Evolutionary conservation across 2,113 vertebrate species (phyloP), one percentile per base, ranked within the genome.

Genomic region (Myotis davidii): DNA sequence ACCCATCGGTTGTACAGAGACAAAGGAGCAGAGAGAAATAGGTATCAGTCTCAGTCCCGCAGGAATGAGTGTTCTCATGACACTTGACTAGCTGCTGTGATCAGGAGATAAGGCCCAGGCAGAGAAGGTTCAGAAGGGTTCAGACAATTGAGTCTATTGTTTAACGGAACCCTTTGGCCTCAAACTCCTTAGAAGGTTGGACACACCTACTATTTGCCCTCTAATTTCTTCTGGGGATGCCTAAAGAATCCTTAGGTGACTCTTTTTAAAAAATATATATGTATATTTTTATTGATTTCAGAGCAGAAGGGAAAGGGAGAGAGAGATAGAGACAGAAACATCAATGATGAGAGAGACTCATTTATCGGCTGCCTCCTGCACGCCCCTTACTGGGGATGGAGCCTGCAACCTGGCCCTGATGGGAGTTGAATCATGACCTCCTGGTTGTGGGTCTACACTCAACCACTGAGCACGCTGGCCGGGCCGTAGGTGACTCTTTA

Each of bases 91-190:
- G 91, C 85, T 74, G 64, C 32, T 85, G 32, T 64, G 76, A 82
- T 87, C 70, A 69, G 76, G 87, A 96, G 72, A 90, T 67, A 86
- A 84, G 2, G 2, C 39, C 32, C 65, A 64, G 32, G n/a, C 39
- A 96, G 87, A 78, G 61, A 78, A 59, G 4, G 39, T 39, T 76
- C 42, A 83, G 73, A 79, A 76, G 84, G 45, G 65, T 21, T 81
- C 88, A 67, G 87, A 90, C 92, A 94, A 90, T 23, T 45, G 59
- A 93, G 14, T 37, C 85, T 74, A 73, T 90, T 92, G 67, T 92
- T 94, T 42, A 82, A 48, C 34, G 85, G 50, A 76, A 37, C 2
- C 1, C 54, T 72, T 82, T 20, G 64, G 81, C 91, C 79, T 93
- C 87, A 83, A 79, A 93, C 88, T 92, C 90, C 61, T 91, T 65